Percentiles rank a stretch among this genome's conserved stretches.
These are phyloP conservation scores for Holocentrus rufus DNA, from an alignment of 2,797 vertebrate species.

Conservation along the genomic window DNA sequence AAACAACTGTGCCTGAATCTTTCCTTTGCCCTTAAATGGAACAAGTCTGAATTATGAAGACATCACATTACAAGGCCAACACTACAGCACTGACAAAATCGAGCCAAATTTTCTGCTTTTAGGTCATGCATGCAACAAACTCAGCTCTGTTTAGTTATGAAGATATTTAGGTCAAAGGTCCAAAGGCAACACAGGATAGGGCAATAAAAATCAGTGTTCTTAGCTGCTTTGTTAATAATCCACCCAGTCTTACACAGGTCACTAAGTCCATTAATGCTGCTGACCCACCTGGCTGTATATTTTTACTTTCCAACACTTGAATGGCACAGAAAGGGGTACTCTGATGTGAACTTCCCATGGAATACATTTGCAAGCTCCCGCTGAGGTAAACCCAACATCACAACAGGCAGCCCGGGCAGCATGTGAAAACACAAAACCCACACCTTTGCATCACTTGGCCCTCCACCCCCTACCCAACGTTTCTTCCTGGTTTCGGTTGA, in stretches of 20 bases:
- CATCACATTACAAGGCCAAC: background rate
- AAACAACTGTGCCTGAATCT: background rate
- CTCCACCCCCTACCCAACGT: background rate
- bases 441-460: conserved; percentile 40
- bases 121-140: conserved; percentile 5
- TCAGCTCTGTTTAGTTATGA: conserved; percentile 50
- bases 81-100: background rate
- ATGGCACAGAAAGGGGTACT: conserved; percentile 40
- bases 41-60: conserved; percentile 2
- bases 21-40: background rate
- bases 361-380: conserved; percentile 48
- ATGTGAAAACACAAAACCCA: conserved; percentile 34
- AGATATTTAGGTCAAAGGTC: conserved; percentile 78
- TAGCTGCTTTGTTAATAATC: conserved; percentile 75
- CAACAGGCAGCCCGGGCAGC: conserved; percentile 28
- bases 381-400: conserved; percentile 49
- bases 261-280: conserved; percentile 71
- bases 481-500: conserved; percentile 56
- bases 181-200: conserved; percentile 66
- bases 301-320: conserved; percentile 31
- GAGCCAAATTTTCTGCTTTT: background rate
- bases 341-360: conserved; percentile 60
- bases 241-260: conserved; percentile 66
- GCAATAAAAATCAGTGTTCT: conserved; percentile 70
- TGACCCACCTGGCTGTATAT: conserved; percentile 53